Evolutionary conservation across 37 sponge, comb jelly and placozoan genomes (phyloP), one percentile per base, ranked within the genome.

Genomic region (Halisarca cf. caerulea): DNA sequence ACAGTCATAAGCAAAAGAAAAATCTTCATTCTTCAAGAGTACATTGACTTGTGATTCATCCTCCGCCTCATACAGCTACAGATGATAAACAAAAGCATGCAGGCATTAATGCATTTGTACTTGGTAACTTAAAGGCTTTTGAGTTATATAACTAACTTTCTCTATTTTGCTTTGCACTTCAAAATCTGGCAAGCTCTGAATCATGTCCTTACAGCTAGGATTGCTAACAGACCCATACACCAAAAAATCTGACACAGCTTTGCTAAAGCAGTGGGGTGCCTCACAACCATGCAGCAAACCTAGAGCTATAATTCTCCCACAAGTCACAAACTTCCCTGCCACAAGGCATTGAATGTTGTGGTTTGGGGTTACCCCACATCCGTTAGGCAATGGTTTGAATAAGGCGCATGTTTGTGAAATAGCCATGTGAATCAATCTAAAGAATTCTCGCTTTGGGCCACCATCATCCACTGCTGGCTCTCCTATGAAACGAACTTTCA

Each of bases 381-480:
- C 57, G 17, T 55, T 55, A 17, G 57, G 17, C 17, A 55, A 17
- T 55, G 11, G 57, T 55, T 17, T 55, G 57, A 55, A 55, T 20
- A 20, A 55, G 57, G 17, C 17, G 17, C 17, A 17, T 20, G 57
- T 11, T 17, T 17, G 11, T 55, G 11, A 17, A 11, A 11, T 20
- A 20, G 57, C 11, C 17, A 17, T 55, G 17, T 55, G 17, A 17
- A 11, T 20, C 17, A 55, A 17, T 17, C 57, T 55, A 55, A 55
- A 55, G 17, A 55, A 55, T n/a, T n/a, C 57, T 55, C 68, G 21
- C 23, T n/a, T 66, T 18, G 68, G 68, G 9, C 68, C 28, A 8
- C 68, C 68, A 25, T 66, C 68, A 66, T 66, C 68, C 9, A 66
- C 68, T 66, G 68, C 68, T 25, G 68, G 68, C 68, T 66, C 68